These are phyloP conservation scores for Chromis chromis DNA, from an alignment of 2,797 vertebrate species.

Conservation along the genomic window DNA sequence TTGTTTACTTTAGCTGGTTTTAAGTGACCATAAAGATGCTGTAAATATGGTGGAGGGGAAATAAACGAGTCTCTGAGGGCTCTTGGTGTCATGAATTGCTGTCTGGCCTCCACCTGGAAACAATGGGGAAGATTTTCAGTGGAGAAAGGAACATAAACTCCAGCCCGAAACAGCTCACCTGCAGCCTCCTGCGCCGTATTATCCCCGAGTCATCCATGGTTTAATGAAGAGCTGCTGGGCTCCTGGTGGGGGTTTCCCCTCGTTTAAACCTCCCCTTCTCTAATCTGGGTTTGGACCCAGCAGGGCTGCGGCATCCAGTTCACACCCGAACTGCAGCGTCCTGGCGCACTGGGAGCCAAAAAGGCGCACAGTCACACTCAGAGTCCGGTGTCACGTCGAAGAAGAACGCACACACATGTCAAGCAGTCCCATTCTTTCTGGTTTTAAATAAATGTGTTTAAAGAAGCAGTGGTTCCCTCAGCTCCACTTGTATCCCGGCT, in stretches of 20 bases:
- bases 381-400: conserved; percentile 63
- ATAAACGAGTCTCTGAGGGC: background rate
- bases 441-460: background rate
- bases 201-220: conserved; percentile 92
- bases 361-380: background rate
- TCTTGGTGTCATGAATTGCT: background rate
- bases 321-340: conserved; percentile 40
- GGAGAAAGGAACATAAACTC: background rate
- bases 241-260: conserved; percentile 44
- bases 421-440: conserved; percentile 31
- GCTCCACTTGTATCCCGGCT: conserved; percentile 6
- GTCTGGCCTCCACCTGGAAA: background rate
- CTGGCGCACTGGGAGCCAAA: conserved; percentile 41
- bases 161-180: conserved; percentile 80
- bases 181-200: conserved; percentile 90
- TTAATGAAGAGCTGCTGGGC: conserved; percentile 25
- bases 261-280: conserved; percentile 22
- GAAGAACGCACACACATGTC: conserved; percentile 14
- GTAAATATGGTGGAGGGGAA: too few relatives aligned
- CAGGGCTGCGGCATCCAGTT: conserved; percentile 51
- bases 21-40: background rate
- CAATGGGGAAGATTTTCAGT: background rate
- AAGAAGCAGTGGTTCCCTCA: background rate
- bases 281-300: conserved; percentile 26
- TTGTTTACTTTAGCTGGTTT: background rate